Conservation (phyloP, 2,113 vertebrate genomes). For the Piprites chloris region DNA sequence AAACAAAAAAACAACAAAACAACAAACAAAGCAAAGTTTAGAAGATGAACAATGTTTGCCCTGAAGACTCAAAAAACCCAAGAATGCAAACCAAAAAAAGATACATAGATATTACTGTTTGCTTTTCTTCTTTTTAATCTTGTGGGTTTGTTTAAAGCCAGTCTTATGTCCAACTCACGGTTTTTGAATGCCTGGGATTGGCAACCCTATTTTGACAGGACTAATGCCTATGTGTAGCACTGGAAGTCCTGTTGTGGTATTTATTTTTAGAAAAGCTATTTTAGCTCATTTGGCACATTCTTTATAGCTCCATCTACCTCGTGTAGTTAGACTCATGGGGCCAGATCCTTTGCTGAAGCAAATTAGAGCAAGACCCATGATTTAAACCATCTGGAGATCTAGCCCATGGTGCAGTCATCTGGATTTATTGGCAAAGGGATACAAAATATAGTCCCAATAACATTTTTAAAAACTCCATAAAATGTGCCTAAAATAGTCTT, state of each 20-base stretch:
- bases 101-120: neutral
- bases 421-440: slow-evolving; percentile 54
- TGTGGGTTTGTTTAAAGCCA: neutral
- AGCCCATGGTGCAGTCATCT: slow-evolving; percentile 59
- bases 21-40: neutral
- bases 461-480: slow-evolving; percentile 60
- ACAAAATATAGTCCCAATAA: slow-evolving; percentile 59
- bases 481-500: slow-evolving; percentile 56
- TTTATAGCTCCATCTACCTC: slow-evolving; percentile 48
- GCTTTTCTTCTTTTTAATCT: slow-evolving; percentile 18
- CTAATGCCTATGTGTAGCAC: slow-evolving; percentile 10
- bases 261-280: slow-evolving; percentile 63
- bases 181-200: slow-evolving; percentile 25
- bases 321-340: slow-evolving; percentile 37
- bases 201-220: slow-evolving; percentile 13
- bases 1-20: too few relatives aligned
- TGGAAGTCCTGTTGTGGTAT: slow-evolving; percentile 38
- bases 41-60: neutral
- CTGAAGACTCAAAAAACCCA: neutral
- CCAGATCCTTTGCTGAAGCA: slow-evolving; percentile 46
- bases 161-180: neutral
- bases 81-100: neutral
- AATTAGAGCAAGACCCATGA: slow-evolving; percentile 54
- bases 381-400: slow-evolving; percentile 61
- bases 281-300: slow-evolving; percentile 43